A percentile compares a stretch with the other conserved stretches of the same genome.
Evolutionary conservation across 2,888 invertebrate genomes (phyloP).

Genomic region (Leptopilina syphax): DNA sequence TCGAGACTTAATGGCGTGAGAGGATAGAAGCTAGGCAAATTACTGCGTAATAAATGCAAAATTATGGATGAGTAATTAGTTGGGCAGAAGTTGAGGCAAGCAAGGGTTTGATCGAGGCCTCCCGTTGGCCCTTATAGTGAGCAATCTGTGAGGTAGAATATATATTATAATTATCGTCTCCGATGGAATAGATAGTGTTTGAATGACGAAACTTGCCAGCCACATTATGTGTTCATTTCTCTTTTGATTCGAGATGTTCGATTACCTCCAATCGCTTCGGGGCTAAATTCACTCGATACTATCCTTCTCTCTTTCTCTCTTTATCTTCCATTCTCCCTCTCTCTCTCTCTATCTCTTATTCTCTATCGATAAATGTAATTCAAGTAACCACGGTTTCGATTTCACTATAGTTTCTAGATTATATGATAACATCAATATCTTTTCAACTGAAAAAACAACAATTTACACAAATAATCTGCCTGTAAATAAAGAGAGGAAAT

Average conservation of each 20-base stretch:
- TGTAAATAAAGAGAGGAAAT: too few species aligned
- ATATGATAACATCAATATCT: too few species aligned
- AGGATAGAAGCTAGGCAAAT: constrained; percentile 47
- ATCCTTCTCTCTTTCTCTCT: too few species aligned
- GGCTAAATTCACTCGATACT: neutral
- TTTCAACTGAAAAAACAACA: too few species aligned
- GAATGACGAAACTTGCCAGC: constrained; percentile 49
- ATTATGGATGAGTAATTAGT: constrained; percentile 66
- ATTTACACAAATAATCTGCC: too few species aligned
- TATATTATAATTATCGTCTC: constrained; percentile 58
- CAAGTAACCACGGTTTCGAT: too few species aligned
- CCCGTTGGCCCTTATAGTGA: constrained; percentile 53
- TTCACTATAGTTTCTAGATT: too few species aligned
- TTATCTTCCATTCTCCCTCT: neutral
- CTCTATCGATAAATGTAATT: too few species aligned
- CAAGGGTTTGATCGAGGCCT: constrained; percentile 55
- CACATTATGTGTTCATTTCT: neutral
- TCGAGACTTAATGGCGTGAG: constrained; percentile 24
- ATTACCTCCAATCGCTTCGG: neutral
- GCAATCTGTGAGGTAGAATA: constrained; percentile 50
- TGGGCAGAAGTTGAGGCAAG: constrained; percentile 61
- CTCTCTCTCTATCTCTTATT: neutral
- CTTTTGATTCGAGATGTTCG: constrained; percentile 7
- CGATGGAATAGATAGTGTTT: constrained; percentile 43
- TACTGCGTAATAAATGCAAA: constrained; percentile 63